These are phyloP conservation scores for Onthophagus sagittarius DNA, from an alignment of 2,888 invertebrate species.

Conservation along the genomic window DNA sequence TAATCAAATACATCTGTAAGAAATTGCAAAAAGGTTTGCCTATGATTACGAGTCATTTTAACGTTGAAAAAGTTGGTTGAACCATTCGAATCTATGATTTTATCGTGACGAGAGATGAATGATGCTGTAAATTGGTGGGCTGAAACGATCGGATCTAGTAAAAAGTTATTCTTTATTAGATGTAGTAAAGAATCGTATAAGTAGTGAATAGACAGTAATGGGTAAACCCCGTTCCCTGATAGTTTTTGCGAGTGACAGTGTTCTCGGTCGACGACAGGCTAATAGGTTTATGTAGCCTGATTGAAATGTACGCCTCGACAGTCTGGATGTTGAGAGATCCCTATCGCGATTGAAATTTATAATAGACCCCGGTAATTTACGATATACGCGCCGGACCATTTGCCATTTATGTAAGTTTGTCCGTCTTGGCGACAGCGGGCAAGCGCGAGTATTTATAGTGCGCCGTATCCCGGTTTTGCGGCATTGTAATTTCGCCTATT, in stretches of 20 bases:
- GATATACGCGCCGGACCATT: background rate
- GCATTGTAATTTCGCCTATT: slow-evolving; percentile 1
- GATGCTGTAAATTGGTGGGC: too few species aligned
- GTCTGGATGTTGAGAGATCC: slow-evolving; percentile 17
- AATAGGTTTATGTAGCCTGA: slow-evolving; percentile 12
- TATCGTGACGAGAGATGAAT: too few species aligned
- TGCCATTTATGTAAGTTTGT: slow-evolving; percentile 7
- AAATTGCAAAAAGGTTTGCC: too few species aligned
- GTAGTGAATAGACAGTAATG: background rate
- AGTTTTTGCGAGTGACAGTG: background rate
- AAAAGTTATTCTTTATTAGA: background rate
- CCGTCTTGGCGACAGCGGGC: background rate
- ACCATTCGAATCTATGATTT: too few species aligned
- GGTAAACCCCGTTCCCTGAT: background rate
- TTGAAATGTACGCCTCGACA: slow-evolving; percentile 19
- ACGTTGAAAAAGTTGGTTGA: too few species aligned
- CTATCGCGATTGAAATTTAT: slow-evolving; percentile 10
- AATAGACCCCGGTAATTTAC: slow-evolving; percentile 6
- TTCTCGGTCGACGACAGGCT: background rate
- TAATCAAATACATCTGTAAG: too few species aligned
- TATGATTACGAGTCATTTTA: too few species aligned
- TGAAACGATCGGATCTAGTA: background rate
- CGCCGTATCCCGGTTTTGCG: background rate
- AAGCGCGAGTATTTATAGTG: background rate
- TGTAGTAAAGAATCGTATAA: background rate